Conservation (phyloP, 2,797 vertebrate genomes). For the Hyperoplus lanceolatus region DNA sequence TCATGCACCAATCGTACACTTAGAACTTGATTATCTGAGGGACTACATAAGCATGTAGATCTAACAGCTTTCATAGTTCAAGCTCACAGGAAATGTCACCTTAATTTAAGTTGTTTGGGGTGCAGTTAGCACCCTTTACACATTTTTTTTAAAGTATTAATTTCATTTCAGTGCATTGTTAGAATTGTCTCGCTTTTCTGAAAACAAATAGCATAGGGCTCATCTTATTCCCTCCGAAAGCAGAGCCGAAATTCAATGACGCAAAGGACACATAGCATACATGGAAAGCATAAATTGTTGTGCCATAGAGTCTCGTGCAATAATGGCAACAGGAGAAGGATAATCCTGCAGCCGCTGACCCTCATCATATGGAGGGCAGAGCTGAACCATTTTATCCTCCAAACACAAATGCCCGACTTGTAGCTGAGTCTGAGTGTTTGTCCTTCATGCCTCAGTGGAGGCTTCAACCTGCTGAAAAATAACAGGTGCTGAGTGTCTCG, state of each 20-base stretch:
- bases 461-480: slow-evolving; percentile 73
- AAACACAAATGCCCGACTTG: slow-evolving; percentile 52
- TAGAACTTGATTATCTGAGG: slow-evolving; percentile 42
- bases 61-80: slow-evolving; percentile 23
- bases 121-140: slow-evolving; percentile 8
- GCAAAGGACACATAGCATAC: slow-evolving; percentile 30
- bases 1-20: slow-evolving; percentile 34
- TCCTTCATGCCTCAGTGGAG: slow-evolving; percentile 83
- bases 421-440: slow-evolving; percentile 63
- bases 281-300: slow-evolving; percentile 30
- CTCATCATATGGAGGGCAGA: slow-evolving; percentile 63
- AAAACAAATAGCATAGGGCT: slow-evolving; percentile 4
- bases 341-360: slow-evolving; percentile 58
- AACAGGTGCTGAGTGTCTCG: slow-evolving; percentile 76
- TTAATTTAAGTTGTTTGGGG: slow-evolving; percentile 5
- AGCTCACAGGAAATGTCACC: slow-evolving; percentile 27
- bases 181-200: slow-evolving; percentile 11
- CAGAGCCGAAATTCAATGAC: not conserved
- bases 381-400: slow-evolving; percentile 59
- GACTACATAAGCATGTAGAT: slow-evolving; percentile 40
- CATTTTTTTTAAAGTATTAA: not conserved
- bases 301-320: slow-evolving; percentile 24
- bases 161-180: slow-evolving; percentile 7
- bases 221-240: slow-evolving; percentile 44
- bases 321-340: slow-evolving; percentile 52